Evolutionary conservation across 2,113 vertebrate genomes (phyloP).

Genomic region (Cinclus mexicanus): DNA sequence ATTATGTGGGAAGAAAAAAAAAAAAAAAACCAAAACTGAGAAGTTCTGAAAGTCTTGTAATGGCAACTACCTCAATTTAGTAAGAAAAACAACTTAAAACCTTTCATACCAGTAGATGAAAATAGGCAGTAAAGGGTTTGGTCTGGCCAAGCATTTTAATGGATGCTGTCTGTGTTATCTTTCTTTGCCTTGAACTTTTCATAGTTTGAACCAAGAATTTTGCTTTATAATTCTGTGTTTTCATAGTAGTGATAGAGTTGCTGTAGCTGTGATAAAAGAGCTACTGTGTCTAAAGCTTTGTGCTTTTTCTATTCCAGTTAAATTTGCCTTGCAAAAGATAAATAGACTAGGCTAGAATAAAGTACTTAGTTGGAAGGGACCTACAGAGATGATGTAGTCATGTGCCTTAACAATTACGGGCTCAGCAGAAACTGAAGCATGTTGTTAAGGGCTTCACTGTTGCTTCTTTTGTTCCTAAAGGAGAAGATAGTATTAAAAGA

Average conservation of each 20-base stretch:
- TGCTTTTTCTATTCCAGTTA: neutral
- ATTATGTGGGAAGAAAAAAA: neutral
- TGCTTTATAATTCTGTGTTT: neutral
- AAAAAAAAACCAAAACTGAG: neutral
- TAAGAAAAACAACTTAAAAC: neutral
- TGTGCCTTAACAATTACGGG: neutral
- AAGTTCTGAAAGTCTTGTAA: neutral
- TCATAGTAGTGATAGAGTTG: neutral
- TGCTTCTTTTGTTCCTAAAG: neutral
- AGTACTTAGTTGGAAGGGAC: neutral
- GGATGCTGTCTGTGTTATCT: neutral
- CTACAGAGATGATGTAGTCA: neutral
- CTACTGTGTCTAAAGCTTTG: neutral
- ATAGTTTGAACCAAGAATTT: neutral
- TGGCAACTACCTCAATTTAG: neutral
- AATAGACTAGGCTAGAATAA: neutral
- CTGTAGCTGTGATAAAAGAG: neutral
- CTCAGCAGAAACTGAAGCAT: neutral
- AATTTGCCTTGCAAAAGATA: neutral
- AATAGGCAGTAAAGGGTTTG: neutral
- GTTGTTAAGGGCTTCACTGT: neutral
- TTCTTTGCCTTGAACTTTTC: neutral
- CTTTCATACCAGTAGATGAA: neutral
- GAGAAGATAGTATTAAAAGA: neutral
- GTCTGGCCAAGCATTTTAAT: neutral